phyloP scores from a whole-genome alignment of 2,888 invertebrate species.

The Pomacea canaliculata region DNA sequence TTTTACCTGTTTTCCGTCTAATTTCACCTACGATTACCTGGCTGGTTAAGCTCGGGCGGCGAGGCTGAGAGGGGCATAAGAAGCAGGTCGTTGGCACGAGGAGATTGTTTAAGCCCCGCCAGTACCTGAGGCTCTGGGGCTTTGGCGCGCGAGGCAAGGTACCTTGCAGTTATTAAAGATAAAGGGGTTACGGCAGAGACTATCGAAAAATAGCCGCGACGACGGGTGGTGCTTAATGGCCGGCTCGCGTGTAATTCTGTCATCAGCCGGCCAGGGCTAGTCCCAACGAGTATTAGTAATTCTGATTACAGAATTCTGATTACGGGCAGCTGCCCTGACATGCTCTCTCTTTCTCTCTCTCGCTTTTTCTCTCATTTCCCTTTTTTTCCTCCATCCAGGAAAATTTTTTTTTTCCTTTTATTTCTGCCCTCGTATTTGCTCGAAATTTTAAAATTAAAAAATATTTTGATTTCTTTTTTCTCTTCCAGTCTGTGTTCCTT shows the following conservation, averaged over 20 bases:
- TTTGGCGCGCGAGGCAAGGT: background rate
- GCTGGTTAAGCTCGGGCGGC: slow-evolving; percentile 1
- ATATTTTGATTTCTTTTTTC: no score
- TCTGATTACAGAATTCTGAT: background rate
- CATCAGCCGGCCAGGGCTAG: slow-evolving; percentile 7
- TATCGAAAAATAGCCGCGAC: slow-evolving; percentile 8
- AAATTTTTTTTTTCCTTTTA: no score
- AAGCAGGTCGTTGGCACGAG: background rate
- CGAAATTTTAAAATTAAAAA: no score
- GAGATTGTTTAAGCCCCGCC: background rate
- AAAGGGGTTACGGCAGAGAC: slow-evolving; percentile 8
- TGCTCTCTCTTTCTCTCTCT: background rate
- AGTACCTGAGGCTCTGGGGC: background rate
- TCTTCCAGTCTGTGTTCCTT: no score
- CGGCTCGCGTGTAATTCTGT: slow-evolving; percentile 20
- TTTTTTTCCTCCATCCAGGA: no score
- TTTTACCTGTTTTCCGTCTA: background rate
- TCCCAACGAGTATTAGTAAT: background rate
- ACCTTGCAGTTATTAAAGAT: slow-evolving; percentile 12
- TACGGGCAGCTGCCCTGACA: background rate
- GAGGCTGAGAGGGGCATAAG: background rate
- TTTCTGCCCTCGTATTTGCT: no score
- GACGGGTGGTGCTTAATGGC: slow-evolving; percentile 22
- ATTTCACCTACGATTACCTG: slow-evolving; percentile 5
- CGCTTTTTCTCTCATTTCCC: background rate